These are phyloP conservation scores for Calameuta pallipes DNA, from an alignment of 2,888 invertebrate species.

Conservation along the genomic window DNA sequence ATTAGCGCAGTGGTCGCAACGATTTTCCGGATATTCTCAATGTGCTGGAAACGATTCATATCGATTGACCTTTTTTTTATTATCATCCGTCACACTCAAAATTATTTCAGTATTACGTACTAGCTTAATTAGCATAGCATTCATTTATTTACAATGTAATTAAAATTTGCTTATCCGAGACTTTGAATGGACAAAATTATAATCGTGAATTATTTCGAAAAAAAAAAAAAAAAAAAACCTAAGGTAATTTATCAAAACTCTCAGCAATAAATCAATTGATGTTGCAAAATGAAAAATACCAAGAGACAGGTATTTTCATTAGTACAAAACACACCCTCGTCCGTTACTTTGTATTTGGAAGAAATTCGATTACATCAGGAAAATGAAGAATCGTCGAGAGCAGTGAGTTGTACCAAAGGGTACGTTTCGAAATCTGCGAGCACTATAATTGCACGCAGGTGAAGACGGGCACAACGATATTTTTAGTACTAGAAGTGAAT, in stretches of 20 bases:
- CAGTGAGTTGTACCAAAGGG: not conserved
- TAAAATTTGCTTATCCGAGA: not conserved
- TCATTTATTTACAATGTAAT: conserved; percentile 27
- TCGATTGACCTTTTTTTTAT: conserved; percentile 6
- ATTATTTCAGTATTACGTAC: not conserved
- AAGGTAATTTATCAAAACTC: not conserved
- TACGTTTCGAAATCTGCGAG: not conserved
- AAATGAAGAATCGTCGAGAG: not conserved
- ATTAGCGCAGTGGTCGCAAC: conserved; percentile 40
- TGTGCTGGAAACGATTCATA: not conserved
- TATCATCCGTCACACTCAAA: conserved; percentile 3
- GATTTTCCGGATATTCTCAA: not conserved
- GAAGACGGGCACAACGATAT: not conserved
- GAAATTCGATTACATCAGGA: not conserved
- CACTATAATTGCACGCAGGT: not conserved
- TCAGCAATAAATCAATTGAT: not conserved
- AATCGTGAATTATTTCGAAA: not conserved
- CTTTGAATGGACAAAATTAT: not conserved
- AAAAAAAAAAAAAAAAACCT: not conserved
- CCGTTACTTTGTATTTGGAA: not conserved
- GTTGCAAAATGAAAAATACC: not conserved
- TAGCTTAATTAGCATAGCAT: conserved; percentile 2
- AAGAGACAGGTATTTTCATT: not conserved
- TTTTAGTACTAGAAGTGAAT: not conserved
- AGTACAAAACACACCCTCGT: not conserved